Evolutionary conservation across 2,797 vertebrate species (phyloP).

Genomic region (Lepilemur ruficaudatus): DNA sequence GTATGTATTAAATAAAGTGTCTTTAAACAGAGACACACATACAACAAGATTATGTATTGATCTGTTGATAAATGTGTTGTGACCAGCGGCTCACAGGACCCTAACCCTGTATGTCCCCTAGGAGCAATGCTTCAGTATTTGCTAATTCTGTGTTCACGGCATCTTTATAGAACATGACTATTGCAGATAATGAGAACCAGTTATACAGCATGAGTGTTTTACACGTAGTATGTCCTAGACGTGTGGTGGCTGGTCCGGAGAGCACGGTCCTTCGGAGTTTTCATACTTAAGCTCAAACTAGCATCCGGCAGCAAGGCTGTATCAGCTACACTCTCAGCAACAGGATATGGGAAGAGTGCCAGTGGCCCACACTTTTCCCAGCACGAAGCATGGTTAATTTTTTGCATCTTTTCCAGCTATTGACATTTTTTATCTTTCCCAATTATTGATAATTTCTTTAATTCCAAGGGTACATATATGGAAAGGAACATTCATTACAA

Average conservation of each 20-base stretch:
- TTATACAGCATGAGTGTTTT: fast-evolving
- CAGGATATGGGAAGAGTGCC: too few relatives aligned
- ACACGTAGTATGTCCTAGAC: not conserved
- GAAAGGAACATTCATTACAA: not conserved
- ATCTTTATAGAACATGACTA: too few relatives aligned
- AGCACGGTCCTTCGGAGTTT: not conserved
- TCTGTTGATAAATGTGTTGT: not conserved
- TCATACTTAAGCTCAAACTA: not conserved
- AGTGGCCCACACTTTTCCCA: not conserved
- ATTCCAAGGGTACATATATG: not conserved
- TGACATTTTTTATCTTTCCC: not conserved
- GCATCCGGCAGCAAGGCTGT: not conserved
- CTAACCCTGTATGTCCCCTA: not conserved
- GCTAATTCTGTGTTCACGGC: not conserved
- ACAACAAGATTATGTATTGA: not conserved
- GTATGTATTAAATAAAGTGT: not conserved
- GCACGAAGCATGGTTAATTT: not conserved
- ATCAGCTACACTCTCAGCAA: too few relatives aligned
- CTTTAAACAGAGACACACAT: not conserved
- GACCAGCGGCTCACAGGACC: not conserved
- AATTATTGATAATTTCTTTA: not conserved
- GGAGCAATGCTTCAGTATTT: not conserved
- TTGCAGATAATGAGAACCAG: not conserved
- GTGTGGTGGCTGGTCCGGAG: not conserved
- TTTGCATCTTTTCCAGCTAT: not conserved